Conservation (phyloP, 2,113 vertebrate species). For the Arizona elegans region DNA sequence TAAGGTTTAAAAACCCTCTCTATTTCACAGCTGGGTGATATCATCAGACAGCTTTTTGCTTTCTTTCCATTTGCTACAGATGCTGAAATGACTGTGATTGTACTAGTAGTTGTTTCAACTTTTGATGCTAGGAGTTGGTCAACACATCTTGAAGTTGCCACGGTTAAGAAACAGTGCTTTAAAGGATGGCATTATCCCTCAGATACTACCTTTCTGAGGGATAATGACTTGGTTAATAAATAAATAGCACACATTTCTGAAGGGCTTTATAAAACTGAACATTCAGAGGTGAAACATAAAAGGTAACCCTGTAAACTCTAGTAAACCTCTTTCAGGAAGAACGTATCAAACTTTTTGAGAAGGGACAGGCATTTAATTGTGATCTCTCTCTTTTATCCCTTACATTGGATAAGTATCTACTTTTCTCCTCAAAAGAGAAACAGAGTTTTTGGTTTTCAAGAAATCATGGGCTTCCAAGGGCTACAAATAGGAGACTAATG, state of each 20-base stretch:
- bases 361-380: not conserved
- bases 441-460: not conserved
- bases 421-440: not conserved
- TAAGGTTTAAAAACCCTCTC: not conserved
- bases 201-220: not conserved
- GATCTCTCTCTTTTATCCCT: not conserved
- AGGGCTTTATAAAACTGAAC: not conserved
- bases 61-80: not conserved
- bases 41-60: not conserved
- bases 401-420: not conserved
- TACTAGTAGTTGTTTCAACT: not conserved
- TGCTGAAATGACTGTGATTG: not conserved
- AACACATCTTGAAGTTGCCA: not conserved
- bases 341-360: not conserved
- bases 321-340: not conserved
- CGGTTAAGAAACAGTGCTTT: not conserved
- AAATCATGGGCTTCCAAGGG: not conserved
- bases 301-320: not conserved
- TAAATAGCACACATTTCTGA: not conserved
- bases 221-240: constrained; percentile 10
- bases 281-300: not conserved
- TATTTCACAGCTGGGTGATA: not conserved
- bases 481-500: not conserved
- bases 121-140: not conserved
- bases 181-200: not conserved